These are phyloP conservation scores for Cantharis rustica DNA, from an alignment of 2,888 invertebrate species.

Conservation along the genomic window DNA sequence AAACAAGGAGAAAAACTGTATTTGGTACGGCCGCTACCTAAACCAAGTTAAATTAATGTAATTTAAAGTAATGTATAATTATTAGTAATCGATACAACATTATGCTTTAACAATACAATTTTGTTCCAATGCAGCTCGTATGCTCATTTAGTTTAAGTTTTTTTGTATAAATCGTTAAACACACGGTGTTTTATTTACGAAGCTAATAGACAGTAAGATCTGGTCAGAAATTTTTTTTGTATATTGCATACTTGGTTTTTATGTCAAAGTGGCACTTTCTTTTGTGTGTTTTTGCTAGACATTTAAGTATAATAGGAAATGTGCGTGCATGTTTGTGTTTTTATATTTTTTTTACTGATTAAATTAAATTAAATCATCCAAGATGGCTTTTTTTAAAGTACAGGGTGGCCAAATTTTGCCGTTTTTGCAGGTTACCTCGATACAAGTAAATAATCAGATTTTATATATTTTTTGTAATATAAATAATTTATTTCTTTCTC, in stretches of 20 bases:
- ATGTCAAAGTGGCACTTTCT: constrained; percentile 14
- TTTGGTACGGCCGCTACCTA: constrained; percentile 91
- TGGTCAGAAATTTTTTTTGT: constrained; percentile 33
- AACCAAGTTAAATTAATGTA: constrained; percentile 51
- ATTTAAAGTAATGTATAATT: constrained; percentile 11
- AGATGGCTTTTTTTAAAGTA: neutral
- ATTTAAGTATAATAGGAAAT: constrained; percentile 6
- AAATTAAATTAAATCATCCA: neutral
- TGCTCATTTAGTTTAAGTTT: constrained; percentile 7
- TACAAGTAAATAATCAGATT: too few species aligned
- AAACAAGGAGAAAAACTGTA: constrained; percentile 97
- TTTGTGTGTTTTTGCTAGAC: constrained; percentile 15
- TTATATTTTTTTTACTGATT: neutral
- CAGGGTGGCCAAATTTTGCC: neutral
- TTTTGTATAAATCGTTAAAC: neutral
- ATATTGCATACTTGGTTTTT: constrained; percentile 28
- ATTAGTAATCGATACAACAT: neutral
- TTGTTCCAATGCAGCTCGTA: constrained; percentile 2
- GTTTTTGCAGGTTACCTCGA: neutral
- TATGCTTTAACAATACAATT: neutral
- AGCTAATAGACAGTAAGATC: constrained; percentile 23
- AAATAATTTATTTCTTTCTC: too few species aligned
- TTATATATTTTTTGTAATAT: too few species aligned
- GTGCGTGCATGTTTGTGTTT: neutral
- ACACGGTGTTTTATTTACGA: neutral